Evolutionary conservation across 2,797 vertebrate genomes (phyloP), one percentile per base, ranked within the genome.

Genomic region (Poeciliopsis turneri): DNA sequence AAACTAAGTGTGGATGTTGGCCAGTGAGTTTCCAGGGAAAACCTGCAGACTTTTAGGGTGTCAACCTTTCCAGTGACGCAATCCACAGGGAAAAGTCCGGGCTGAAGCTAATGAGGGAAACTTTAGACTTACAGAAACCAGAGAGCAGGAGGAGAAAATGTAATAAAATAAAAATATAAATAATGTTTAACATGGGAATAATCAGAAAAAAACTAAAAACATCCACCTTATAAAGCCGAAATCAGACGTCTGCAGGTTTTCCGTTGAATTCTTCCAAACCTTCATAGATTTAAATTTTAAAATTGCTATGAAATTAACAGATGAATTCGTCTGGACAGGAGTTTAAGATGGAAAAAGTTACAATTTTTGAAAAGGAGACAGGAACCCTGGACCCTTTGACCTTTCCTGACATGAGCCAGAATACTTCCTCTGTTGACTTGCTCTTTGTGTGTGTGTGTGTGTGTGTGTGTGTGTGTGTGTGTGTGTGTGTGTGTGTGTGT

Each of bases 11-110:
- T 18, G 46, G 46, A 47, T 47, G 15, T 47, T 18, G 46, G 46
- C 46, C 46, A 47, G 46, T 0, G n/a, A 57, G n/a, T 57, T 28
- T 57, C 55, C n/a, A 57, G 28, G 10, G 20, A 28, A 57, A 57
- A 57, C n/a, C 55, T 57, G n/a, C 55, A 47, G 46, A 47, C 46
- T 18, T 47, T 47, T 16, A 47, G 79, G 77, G 82, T 86, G 87
- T 93, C 90, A 92, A 89, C 79, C 75, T 94, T 94, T 94, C 93
- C 94, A 94, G 86, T 86, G 90, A 92, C 39, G 80, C 87, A 81
- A 85, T 87, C 87, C 86, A 72, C 79, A 86, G 84, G 87, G 77
- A 90, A 91, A 89, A 8, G 76, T 64, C 80, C 80, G 30, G 59
- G 15, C 13, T 30, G 28, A 28, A 5, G 13, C 55, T 30, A 59